Conservation (phyloP, 1,140 invertebrate genomes). For the Neodiprion pinetum region DNA sequence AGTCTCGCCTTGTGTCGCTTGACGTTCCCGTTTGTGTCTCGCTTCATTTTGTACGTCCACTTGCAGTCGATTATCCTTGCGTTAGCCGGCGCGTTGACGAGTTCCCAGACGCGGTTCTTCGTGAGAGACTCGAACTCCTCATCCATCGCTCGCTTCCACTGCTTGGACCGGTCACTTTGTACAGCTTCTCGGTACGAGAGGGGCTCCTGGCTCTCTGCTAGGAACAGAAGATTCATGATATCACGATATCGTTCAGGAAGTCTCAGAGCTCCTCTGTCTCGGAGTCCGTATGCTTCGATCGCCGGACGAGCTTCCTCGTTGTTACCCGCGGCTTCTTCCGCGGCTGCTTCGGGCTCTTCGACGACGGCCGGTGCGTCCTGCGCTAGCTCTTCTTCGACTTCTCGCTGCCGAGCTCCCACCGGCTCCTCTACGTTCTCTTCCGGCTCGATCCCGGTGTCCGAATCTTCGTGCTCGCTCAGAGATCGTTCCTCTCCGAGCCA, state of each 20-base stretch:
- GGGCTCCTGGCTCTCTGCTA: conserved; percentile 18
- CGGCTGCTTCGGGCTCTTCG: conserved; percentile 11
- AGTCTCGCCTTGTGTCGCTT: conserved; percentile 42
- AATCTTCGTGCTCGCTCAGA: conserved; percentile 6
- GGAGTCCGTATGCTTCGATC: not conserved
- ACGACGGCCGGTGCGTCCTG: conserved; percentile 5
- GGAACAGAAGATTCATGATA: not conserved
- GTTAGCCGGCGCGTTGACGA: conserved; percentile 9
- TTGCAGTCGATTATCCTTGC: conserved; percentile 17
- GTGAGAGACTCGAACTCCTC: conserved; percentile 21
- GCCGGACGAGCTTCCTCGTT: not conserved
- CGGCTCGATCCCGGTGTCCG: not conserved
- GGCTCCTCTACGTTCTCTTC: not conserved
- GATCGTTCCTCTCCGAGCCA: not conserved
- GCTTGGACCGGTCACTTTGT: not conserved
- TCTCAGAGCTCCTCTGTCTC: conserved; percentile 7
- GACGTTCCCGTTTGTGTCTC: conserved; percentile 13
- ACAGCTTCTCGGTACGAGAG: conserved; percentile 20
- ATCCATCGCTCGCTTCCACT: conserved; percentile 25
- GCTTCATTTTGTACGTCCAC: conserved; percentile 28
- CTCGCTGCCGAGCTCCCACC: not conserved
- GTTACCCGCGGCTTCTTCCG: not conserved
- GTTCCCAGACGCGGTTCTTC: conserved; percentile 22
- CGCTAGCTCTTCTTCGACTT: not conserved
- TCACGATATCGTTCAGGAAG: not conserved